A percentile compares a stretch with the other conserved stretches of the same genome.
Conservation (phyloP, 1,140 invertebrate species). For the Drosophila sulfurigaster region DNA sequence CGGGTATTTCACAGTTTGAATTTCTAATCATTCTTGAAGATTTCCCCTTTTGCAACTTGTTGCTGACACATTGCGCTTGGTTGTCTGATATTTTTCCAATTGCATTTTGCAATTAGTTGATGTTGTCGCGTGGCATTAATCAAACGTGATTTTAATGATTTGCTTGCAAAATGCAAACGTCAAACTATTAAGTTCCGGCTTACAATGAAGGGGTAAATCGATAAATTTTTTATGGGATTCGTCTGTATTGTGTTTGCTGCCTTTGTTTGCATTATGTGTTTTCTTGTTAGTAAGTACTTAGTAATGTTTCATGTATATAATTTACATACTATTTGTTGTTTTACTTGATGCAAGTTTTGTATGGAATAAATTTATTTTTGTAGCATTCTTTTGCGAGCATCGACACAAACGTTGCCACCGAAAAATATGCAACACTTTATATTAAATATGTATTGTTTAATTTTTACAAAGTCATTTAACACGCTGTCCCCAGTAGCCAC, state of each 20-base stretch:
- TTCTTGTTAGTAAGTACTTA: background rate
- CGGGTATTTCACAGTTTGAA: background rate
- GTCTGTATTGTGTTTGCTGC: background rate
- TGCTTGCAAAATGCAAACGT: background rate
- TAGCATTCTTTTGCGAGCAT: background rate
- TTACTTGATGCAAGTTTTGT: no score
- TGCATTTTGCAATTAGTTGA: background rate
- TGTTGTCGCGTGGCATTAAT: background rate
- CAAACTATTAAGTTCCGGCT: background rate
- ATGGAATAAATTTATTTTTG: background rate
- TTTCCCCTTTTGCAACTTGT: background rate
- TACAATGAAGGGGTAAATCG: background rate
- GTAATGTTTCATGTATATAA: background rate
- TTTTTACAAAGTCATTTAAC: no score
- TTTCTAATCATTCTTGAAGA: slow-evolving; percentile 1
- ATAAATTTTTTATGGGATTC: slow-evolving; percentile 10
- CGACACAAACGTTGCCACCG: background rate
- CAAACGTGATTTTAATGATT: slow-evolving; percentile 1
- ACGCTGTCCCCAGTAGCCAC: no score
- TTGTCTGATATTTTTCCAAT: no score
- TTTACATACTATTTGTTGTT: background rate
- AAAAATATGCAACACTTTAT: background rate
- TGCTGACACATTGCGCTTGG: background rate
- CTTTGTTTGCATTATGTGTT: background rate
- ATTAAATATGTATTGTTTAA: no score